Conservation (phyloP, 1,140 invertebrate species). For the Mesaphorura yosii region DNA sequence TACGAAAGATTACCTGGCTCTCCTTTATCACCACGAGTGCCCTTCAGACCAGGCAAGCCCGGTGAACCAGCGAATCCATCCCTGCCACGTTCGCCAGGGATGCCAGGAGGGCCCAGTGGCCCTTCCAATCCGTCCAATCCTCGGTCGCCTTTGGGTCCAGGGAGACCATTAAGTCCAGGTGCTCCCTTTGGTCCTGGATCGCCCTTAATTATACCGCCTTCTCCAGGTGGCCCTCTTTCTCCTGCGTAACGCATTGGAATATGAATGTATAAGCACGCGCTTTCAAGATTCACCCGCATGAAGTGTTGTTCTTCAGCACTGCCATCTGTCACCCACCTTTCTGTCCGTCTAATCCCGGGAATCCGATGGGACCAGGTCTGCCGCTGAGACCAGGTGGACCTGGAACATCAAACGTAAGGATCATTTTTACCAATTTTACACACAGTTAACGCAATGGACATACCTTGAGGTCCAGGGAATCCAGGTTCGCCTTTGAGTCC, state of each 20-base stretch:
- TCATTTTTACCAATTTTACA: too few relatives aligned
- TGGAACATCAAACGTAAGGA: too few relatives aligned
- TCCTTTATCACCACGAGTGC: conserved; percentile 46
- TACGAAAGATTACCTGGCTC: conserved; percentile 39
- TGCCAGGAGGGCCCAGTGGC: conserved; percentile 42
- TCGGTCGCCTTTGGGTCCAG: conserved; percentile 42
- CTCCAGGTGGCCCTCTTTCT: conserved; percentile 10
- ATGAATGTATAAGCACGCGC: too few relatives aligned
- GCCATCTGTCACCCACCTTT: too few relatives aligned
- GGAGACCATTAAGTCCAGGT: conserved; percentile 47
- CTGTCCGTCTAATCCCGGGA: too few relatives aligned
- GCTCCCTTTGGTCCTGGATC: conserved; percentile 31
- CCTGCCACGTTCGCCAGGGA: conserved; percentile 3
- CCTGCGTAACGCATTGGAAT: conserved; percentile 4
- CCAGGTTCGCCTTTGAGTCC: conserved; percentile 51
- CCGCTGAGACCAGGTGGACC: too few relatives aligned
- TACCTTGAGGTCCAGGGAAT: conserved; percentile 37
- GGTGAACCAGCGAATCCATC: conserved; percentile 41
- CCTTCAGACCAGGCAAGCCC: conserved; percentile 40
- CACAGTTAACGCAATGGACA: too few relatives aligned
- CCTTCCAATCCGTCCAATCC: conserved; percentile 38
- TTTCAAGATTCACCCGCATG: too few relatives aligned
- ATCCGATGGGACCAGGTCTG: too few relatives aligned
- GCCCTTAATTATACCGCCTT: conserved; percentile 29
- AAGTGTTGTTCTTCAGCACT: too few relatives aligned